Evolutionary conservation across 2,888 invertebrate species (phyloP).

Genomic region (Drosophila neoperkinsi): DNA sequence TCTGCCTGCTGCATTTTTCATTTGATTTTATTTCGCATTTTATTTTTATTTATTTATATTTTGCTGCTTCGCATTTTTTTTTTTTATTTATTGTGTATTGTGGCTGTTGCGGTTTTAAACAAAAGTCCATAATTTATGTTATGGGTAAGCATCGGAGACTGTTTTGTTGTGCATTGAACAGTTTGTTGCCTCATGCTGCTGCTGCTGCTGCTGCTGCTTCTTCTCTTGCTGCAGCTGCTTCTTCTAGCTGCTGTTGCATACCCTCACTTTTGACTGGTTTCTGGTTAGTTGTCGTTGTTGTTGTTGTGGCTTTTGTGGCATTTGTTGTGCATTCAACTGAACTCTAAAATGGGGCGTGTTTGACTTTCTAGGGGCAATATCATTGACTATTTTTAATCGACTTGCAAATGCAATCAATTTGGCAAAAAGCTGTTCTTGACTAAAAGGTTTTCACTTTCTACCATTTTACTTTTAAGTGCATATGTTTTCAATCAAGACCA

Average conservation of each 20-base stretch:
- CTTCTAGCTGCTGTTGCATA: conserved; percentile 34
- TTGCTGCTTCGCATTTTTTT: conserved; percentile 20
- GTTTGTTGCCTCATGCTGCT: conserved; percentile 33
- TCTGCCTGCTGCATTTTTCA: conserved; percentile 3
- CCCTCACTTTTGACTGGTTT: conserved; percentile 42
- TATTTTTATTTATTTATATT: conserved; percentile 29
- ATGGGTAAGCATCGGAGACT: conserved; percentile 61
- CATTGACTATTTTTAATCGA: conserved; percentile 15
- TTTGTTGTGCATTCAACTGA: conserved; percentile 69
- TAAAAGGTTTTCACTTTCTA: not conserved
- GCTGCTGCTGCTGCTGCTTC: not conserved
- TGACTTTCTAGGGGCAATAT: conserved; percentile 9
- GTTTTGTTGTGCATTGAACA: conserved; percentile 39
- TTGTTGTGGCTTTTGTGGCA: conserved; percentile 54
- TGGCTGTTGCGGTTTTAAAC: conserved; percentile 64
- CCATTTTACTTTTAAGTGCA: not conserved
- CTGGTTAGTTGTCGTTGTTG: not conserved
- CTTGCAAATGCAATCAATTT: conserved; percentile 21
- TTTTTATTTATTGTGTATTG: not conserved
- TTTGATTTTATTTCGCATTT: conserved; percentile 41
- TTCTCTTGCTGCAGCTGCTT: conserved; percentile 5
- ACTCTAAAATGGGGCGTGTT: conserved; percentile 34
- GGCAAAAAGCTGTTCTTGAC: not conserved
- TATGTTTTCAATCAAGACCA: not conserved
- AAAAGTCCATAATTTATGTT: conserved; percentile 78